Evolutionary conservation across 2,888 invertebrate species (phyloP), one percentile per base, ranked within the genome.

Genomic region (Platynereis dumerilii): DNA sequence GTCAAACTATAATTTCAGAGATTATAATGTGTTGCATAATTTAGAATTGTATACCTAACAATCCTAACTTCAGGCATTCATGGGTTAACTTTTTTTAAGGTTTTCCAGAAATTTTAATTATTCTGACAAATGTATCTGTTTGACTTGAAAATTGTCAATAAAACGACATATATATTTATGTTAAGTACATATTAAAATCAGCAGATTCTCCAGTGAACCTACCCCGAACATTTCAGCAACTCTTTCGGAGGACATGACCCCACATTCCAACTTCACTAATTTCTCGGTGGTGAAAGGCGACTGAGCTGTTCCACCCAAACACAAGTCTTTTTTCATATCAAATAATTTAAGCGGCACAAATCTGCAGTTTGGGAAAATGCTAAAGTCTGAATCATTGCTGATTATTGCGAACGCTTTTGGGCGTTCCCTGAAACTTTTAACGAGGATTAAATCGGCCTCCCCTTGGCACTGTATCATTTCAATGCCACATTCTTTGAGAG

Each of bases 341-440:
- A 81, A 82, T 56, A 78, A 69, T n/a, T 76, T 69, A 53, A 74
- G 55, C 1, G 77, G 76, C 57, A 82, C 76, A 44, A 59, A 64
- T 22, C 22, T 54, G 63, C 77, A 71, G 64, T 75, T 71, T 58
- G 71, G 70, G 65, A 82, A 79, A 42, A 82, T 72, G 66, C 77
- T 77, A 64, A 82, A 82, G 67, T 82, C 82, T 12, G 80, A 76
- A 63, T 82, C 82, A 69, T 81, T 81, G 59, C 78, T 78, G 20
- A 81, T 45, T 24, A 82, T 70, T 26, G 78, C 78, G 66, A 66
- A 80, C 1, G 81, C 82, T 53, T 76, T 75, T 10, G 71, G 72
- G 42, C 80, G 65, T 3, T 73, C 71, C 7, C 58, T 53, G 28
- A 82, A 65, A 54, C 74, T 76, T 64, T 74, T 71, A 2, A 79